Evolutionary conservation across 2,888 invertebrate genomes (phyloP).

Genomic region (Acronicta aceris): DNA sequence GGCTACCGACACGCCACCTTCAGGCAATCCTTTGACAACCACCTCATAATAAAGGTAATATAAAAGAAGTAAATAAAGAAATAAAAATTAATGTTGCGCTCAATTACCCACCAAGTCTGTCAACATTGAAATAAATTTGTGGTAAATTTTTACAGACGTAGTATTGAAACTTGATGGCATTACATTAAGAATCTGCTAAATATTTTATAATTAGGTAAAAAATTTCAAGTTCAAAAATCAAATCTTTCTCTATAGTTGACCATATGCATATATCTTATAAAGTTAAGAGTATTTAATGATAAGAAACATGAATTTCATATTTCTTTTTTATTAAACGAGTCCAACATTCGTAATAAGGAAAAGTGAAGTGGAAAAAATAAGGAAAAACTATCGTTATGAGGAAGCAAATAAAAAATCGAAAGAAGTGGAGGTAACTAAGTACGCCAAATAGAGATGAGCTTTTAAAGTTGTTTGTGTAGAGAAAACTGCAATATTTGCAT

Average conservation of each 20-base stretch:
- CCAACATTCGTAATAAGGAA: background rate
- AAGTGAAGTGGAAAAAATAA: conserved; percentile 3
- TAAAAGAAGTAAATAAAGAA: conserved; percentile 38
- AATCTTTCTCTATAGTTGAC: no score
- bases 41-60: conserved; percentile 37
- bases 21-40: conserved; percentile 48
- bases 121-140: background rate
- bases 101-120: background rate
- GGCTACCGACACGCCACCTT: conserved; percentile 66
- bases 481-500: background rate
- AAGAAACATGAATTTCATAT: no score
- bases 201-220: no score
- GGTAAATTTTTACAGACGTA: no score
- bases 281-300: no score
- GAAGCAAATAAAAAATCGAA: conserved; percentile 17
- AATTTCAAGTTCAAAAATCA: no score
- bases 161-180: no score
- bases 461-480: conserved; percentile 21
- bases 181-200: no score
- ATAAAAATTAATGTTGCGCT: conserved; percentile 17
- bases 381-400: conserved; percentile 9
- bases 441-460: conserved; percentile 2
- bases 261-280: no score
- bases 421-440: conserved; percentile 10
- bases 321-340: background rate